These are phyloP conservation scores for Monomorium pharaonis DNA, from an alignment of 1,140 invertebrate genomes.

Conservation along the genomic window DNA sequence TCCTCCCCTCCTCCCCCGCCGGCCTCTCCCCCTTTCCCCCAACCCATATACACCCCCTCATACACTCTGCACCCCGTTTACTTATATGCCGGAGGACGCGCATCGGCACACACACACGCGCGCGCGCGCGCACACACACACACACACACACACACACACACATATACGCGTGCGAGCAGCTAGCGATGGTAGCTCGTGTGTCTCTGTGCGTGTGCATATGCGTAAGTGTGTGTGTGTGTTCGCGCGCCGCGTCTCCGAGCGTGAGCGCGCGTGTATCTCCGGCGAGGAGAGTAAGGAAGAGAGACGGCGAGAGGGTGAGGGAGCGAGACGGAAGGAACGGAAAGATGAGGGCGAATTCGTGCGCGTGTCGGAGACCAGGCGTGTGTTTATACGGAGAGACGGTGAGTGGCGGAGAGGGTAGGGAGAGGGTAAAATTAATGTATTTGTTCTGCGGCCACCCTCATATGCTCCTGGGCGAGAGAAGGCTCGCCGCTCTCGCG, in stretches of 20 bases:
- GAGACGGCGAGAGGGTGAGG: neutral
- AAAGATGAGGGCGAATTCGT: conserved; percentile 55
- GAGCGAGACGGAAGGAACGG: conserved; percentile 51
- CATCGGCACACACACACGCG: conserved; percentile 76
- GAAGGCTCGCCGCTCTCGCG: conserved; percentile 69
- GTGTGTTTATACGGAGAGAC: conserved; percentile 59
- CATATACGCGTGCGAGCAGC: no score
- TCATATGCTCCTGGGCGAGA: conserved; percentile 75
- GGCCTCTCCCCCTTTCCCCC: conserved; percentile 32
- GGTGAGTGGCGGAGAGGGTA: conserved; percentile 53
- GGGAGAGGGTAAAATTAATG: conserved; percentile 80
- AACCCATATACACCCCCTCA: conserved; percentile 60
- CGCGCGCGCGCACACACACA: no score
- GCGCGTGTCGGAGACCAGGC: conserved; percentile 45
- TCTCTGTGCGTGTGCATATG: conserved; percentile 37
- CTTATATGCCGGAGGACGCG: conserved; percentile 80
- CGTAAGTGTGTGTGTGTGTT: neutral
- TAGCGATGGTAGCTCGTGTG: conserved; percentile 31
- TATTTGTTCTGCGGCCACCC: conserved; percentile 83
- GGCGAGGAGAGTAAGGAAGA: conserved; percentile 30
- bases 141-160: neutral
- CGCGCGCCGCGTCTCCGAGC: conserved; percentile 29
- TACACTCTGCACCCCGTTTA: conserved; percentile 79
- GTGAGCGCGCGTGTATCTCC: conserved; percentile 42
- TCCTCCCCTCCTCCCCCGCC: conserved; percentile 59